phyloP scores from a whole-genome alignment of 2,888 invertebrate species.

The Cheilosia scutellata region DNA sequence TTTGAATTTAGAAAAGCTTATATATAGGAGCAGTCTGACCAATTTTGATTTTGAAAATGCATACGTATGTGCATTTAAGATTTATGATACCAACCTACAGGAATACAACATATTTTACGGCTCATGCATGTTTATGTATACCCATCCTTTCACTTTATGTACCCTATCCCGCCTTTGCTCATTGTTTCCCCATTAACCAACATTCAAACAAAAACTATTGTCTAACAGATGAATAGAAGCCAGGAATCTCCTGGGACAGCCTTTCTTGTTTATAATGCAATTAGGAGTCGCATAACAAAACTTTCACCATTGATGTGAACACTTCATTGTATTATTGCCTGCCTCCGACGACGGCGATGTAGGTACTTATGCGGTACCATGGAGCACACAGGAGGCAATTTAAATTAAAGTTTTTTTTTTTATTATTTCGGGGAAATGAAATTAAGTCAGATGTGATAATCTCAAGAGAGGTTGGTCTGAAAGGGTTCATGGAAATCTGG shows the following conservation, averaged over 20 bases:
- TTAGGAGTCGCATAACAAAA: constrained; percentile 68
- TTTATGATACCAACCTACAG: too few species aligned
- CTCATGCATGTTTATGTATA: not conserved
- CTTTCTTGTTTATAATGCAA: constrained; percentile 73
- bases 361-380: constrained; percentile 26
- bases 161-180: not conserved
- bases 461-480: constrained; percentile 8
- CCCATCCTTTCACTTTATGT: not conserved
- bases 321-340: constrained; percentile 67
- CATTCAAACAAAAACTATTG: constrained; percentile 68
- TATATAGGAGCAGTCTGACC: too few species aligned
- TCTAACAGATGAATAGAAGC: constrained; percentile 40
- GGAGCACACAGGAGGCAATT: constrained; percentile 15
- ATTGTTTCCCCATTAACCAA: constrained; percentile 55
- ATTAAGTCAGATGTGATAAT: constrained; percentile 39
- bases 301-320: constrained; percentile 65
- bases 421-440: not conserved
- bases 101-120: too few species aligned
- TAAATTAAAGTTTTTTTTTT: not conserved
- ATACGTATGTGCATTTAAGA: too few species aligned
- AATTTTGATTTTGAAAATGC: too few species aligned
- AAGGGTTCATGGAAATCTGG: constrained; percentile 4
- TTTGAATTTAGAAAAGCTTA: too few species aligned
- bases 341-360: constrained; percentile 18
- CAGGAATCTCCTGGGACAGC: constrained; percentile 48